Evolutionary conservation across 2,888 invertebrate species (phyloP).

Genomic region (Cylindroiulus punctatus): DNA sequence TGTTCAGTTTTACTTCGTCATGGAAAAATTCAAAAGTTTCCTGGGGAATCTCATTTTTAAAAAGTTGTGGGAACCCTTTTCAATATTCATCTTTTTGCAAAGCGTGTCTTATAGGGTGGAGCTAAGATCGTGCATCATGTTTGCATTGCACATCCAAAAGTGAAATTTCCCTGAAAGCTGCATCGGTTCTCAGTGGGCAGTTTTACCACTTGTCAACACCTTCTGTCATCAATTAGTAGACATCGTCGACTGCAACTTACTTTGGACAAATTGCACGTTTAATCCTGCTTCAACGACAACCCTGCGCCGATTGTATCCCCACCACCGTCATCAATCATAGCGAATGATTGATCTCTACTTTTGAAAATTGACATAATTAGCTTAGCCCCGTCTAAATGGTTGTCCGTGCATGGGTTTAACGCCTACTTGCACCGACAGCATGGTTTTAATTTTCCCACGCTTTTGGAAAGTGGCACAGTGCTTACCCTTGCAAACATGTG

Average conservation of each 20-base stretch:
- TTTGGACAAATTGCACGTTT: constrained; percentile 38
- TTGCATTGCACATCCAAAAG: no score
- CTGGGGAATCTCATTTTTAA: no score
- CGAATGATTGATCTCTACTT: constrained; percentile 22
- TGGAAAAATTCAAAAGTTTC: no score
- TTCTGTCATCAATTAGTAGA: neutral
- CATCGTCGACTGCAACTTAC: constrained; percentile 7
- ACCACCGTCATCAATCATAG: neutral
- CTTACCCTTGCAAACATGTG: neutral
- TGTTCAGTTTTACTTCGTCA: no score
- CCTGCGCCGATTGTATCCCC: neutral
- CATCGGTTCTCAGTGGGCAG: neutral
- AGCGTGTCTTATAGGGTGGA: no score
- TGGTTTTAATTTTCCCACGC: constrained; percentile 30
- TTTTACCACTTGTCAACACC: neutral
- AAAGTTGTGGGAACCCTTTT: no score
- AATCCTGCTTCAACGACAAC: constrained; percentile 29
- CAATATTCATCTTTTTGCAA: no score
- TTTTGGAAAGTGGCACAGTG: constrained; percentile 14
- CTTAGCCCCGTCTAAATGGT: constrained; percentile 9
- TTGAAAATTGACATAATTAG: constrained; percentile 33
- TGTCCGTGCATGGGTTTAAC: constrained; percentile 17
- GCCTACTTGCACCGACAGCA: neutral
- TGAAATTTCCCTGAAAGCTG: neutral
- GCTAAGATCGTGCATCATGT: no score